These are phyloP conservation scores for Gisinianus flammeolus DNA, from an alignment of 2,888 invertebrate species.

Conservation along the genomic window DNA sequence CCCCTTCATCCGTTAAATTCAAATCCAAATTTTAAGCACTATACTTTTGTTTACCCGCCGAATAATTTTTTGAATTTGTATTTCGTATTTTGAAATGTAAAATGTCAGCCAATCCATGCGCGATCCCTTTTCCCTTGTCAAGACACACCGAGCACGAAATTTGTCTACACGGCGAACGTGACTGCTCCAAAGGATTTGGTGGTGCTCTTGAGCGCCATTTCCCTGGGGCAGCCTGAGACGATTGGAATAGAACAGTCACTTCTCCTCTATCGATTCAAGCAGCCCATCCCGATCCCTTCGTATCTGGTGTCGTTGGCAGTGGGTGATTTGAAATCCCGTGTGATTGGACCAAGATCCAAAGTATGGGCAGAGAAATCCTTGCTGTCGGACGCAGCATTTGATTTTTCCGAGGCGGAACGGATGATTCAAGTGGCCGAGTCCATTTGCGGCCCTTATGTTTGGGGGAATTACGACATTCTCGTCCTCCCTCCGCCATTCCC, in stretches of 20 bases:
- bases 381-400: slow-evolving; percentile 81
- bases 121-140: slow-evolving; percentile 90
- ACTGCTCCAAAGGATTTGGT: slow-evolving; percentile 74
- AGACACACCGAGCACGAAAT: slow-evolving; percentile 88
- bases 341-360: slow-evolving; percentile 78
- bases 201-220: slow-evolving; percentile 86
- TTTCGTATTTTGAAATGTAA: slow-evolving; percentile 37
- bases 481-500: slow-evolving; percentile 94
- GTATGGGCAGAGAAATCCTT: slow-evolving; percentile 91
- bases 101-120: slow-evolving; percentile 79
- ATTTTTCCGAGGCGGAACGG: slow-evolving; percentile 85
- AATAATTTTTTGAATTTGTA: slow-evolving; percentile 24
- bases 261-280: slow-evolving; percentile 69
- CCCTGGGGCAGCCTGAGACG: slow-evolving; percentile 64
- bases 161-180: slow-evolving; percentile 76
- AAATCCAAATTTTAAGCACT: no score
- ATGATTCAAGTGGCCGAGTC: slow-evolving; percentile 82
- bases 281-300: slow-evolving; percentile 83
- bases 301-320: slow-evolving; percentile 90
- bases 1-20: no score
- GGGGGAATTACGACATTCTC: slow-evolving; percentile 87
- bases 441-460: slow-evolving; percentile 88
- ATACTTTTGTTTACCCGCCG: no score
- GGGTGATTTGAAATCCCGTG: slow-evolving; percentile 76
- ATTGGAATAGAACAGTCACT: slow-evolving; percentile 62